Evolutionary conservation across 2,113 vertebrate species (phyloP).

Genomic region (Pachycephala philippinensis): DNA sequence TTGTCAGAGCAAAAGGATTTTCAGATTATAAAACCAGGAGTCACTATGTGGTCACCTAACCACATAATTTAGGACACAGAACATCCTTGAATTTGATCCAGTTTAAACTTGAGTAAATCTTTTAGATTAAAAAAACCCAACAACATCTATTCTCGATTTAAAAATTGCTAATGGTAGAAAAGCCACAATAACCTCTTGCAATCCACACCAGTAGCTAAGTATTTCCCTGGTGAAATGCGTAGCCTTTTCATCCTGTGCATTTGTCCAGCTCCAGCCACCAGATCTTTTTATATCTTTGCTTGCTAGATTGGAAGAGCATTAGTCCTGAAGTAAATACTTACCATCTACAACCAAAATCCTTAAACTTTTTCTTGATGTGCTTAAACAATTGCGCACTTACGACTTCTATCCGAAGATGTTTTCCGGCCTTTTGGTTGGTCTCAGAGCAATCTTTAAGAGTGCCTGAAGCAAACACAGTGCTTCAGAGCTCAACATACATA

Average conservation of each 20-base stretch:
- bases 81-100: conserved; percentile 42
- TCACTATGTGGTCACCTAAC: neutral
- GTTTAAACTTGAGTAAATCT: neutral
- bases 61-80: conserved; percentile 22
- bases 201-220: neutral
- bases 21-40: conserved; percentile 45
- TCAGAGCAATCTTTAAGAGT: neutral
- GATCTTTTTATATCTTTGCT: conserved; percentile 19
- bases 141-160: conserved; percentile 44
- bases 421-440: neutral
- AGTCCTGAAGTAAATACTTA: conserved; percentile 9
- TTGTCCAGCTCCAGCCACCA: neutral
- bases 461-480: neutral
- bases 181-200: conserved; percentile 4
- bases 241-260: neutral
- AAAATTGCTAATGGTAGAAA: conserved; percentile 40
- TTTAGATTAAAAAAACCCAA: neutral
- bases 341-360: neutral
- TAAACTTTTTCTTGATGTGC: neutral
- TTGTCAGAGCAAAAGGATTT: conserved; percentile 36
- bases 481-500: neutral
- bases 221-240: neutral
- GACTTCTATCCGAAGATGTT: neutral
- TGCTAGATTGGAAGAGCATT: neutral
- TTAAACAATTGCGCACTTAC: neutral